Evolutionary conservation across 2,113 vertebrate species (phyloP), one percentile per base, ranked within the genome.

Genomic region (Seriola rivoliana): DNA sequence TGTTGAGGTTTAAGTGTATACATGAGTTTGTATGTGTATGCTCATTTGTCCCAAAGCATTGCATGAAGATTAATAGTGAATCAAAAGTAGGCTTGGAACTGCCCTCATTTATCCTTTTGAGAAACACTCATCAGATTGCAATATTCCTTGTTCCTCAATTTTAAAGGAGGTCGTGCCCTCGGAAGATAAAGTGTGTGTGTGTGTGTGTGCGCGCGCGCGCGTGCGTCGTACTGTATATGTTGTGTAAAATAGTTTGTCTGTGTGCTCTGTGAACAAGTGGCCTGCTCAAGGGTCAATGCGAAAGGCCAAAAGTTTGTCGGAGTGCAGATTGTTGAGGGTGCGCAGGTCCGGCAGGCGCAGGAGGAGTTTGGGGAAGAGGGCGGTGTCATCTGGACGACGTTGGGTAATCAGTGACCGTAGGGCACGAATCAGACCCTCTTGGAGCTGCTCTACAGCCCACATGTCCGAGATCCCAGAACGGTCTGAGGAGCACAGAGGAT

Each of bases 251-350:
- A 74, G 76, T 85, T 69, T 60, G 10, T 76, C 52, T 78, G 10
- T 25, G 55, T 59, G n/a, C 52, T 69, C 32, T 16, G 5, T 48
- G 52, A 50, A 32, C 0, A 23, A 34, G 46, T 2, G 10, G 29
- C 10, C 42, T 14, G 59, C 50, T 96, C 84, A 96, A 46, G 94
- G 92, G 78, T 95, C 93, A 9, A 96, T 96, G 64, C 89, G 95
- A 90, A 96, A 96, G 85, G 95, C 95, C 82, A 96, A 86, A 71
- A 96, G 94, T 85, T 95, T 96, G 87, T 96, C 95, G 0, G 95
- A 95, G 93, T 96, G 96, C 82, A 95, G 76, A 62, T 93, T 95
- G 88, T 96, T 96, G 78, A 96, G 95, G 66, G 96, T 95, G 80
- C 95, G 93, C 73, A 96, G 93, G 90, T 96, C 96, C 2, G 96